Percentiles rank a stretch among this genome's conserved stretches.
Conservation (phyloP, 2,113 vertebrate species). For the Falcunculus frontatus region DNA sequence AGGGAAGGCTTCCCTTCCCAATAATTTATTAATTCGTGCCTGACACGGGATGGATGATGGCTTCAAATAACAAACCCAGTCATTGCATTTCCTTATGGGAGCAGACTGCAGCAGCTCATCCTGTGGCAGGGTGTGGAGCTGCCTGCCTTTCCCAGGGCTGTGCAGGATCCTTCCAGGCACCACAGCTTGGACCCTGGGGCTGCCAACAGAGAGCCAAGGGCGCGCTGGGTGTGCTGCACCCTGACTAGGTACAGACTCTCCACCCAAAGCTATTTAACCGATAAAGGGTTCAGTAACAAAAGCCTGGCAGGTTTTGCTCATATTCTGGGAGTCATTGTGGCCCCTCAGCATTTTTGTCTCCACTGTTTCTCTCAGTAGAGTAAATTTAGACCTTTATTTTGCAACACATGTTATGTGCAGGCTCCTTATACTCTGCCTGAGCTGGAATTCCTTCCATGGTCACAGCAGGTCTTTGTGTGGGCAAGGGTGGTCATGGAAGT, state of each 20-base stretch:
- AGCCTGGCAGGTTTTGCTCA: not conserved
- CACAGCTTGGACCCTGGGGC: not conserved
- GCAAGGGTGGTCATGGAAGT: rapidly evolving
- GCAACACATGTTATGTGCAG: not conserved
- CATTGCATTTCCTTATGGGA: not conserved
- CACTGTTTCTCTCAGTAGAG: not conserved
- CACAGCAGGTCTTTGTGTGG: not conserved
- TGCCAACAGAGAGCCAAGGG: not conserved
- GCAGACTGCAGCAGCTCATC: not conserved
- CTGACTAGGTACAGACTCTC: not conserved
- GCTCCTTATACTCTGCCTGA: not conserved
- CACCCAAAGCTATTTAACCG: not conserved
- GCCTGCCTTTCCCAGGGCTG: not conserved
- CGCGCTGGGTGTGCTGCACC: not conserved
- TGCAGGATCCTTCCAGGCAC: not conserved
- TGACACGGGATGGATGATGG: not conserved
- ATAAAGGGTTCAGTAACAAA: not conserved
- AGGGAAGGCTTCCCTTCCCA: not conserved
- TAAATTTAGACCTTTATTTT: not conserved
- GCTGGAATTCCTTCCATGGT: not conserved
- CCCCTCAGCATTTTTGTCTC: not conserved
- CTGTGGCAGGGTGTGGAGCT: not conserved
- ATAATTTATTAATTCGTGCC: not conserved
- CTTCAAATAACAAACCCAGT: not conserved
- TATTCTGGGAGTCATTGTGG: not conserved